Base-by-base conservation (phyloP, 2,888 invertebrate genomes). In the Luperina nickerlii region DNA sequence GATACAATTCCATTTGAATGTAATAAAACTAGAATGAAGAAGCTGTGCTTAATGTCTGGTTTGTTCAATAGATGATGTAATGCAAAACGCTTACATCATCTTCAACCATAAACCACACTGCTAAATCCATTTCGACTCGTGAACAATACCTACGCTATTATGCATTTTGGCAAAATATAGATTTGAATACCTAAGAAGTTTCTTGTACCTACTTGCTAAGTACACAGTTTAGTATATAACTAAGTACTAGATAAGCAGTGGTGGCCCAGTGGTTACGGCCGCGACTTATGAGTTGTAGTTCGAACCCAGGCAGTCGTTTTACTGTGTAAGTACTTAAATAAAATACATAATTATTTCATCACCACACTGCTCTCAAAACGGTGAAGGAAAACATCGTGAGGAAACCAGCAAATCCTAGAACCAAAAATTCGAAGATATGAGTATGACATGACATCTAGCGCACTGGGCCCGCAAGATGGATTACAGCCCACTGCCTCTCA, bases 11-110 rank as follows among this genome's bases (percentile, higher is more conserved):
- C 38, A 77, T 76, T 80, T 70, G 85, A 80, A 76, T 76, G 66
- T 76, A 85, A 85, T 83, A 82, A 83, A 84, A 81, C 65, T 69
- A 76, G 65, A 71, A 86, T 69, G 74, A 71, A 80, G 75, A 77
- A 72, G 71, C 76, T 66, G 63, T 73, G 74, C 66, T 81, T 78
- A 82, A 79, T 81, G 83, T 72, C 76, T 79, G 74, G 85, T 78
- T 79, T 74, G 74, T 86, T 86, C 79, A 78, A 75, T 81, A 84
- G 90, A 92, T 94, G 93, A 94, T 92, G 93, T 92, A 93, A 94
- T 89, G 75, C 82, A 79, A 75, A 77, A 71, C 77, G 88, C 90
- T 94, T 94, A 94, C 93, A 94, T 94, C 94, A 94, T 91, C 77
- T 85, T 83, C 85, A 81, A 77, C 82, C 87, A 89, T 89, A 90